These are phyloP conservation scores for Phodopus roborovskii DNA, from an alignment of 2,113 vertebrate species.

Conservation along the genomic window DNA sequence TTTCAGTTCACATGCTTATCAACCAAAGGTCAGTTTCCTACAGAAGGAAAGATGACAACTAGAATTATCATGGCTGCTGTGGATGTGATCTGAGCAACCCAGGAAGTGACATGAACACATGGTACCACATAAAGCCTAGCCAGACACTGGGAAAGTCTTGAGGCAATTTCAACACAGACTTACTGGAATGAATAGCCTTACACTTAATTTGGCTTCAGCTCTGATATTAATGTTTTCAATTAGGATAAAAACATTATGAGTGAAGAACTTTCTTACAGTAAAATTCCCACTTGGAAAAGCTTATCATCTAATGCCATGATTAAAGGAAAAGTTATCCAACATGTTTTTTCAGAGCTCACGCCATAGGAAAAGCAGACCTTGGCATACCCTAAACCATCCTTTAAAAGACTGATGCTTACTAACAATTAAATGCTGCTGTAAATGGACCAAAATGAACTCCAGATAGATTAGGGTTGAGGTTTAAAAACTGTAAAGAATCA, in stretches of 20 bases:
- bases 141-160: background rate
- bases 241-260: background rate
- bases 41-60: background rate
- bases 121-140: background rate
- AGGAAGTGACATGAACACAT: background rate
- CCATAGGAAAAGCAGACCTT: background rate
- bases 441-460: conserved; percentile 5
- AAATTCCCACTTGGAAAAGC: conserved; percentile 42
- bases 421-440: background rate
- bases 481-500: conserved; percentile 1
- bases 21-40: conserved; percentile 26
- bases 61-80: background rate
- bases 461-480: conserved; percentile 4
- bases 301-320: background rate
- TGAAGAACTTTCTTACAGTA: conserved; percentile 21
- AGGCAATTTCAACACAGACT: background rate
- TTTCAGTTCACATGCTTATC: background rate
- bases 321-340: background rate
- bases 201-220: background rate
- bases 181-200: background rate
- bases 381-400: background rate
- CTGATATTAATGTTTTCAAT: conserved; percentile 49
- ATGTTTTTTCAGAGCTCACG: background rate
- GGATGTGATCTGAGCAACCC: too few relatives aligned
- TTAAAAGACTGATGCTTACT: background rate